Conservation (phyloP, 2,797 vertebrate genomes). For the Notolepis coatsorum region DNA sequence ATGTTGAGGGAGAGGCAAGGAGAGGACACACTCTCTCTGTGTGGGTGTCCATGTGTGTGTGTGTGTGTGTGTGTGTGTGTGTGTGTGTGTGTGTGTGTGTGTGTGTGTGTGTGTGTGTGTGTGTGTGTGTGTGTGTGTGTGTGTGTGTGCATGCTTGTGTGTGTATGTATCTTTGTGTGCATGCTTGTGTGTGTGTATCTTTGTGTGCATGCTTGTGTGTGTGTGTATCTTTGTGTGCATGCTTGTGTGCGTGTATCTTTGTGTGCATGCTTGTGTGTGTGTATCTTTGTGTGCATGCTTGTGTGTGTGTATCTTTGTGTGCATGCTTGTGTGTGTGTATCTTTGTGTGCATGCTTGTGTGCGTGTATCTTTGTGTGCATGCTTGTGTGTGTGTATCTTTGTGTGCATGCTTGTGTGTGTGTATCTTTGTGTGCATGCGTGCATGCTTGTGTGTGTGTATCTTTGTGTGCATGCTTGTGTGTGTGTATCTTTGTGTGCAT, state of each 20-base stretch:
- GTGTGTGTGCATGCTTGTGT: constrained; percentile 4
- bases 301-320: constrained; percentile 3
- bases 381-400: neutral
- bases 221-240: constrained; percentile 1
- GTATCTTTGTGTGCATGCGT: constrained; percentile 3
- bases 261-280: neutral
- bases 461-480: no score
- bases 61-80: neutral
- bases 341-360: no score
- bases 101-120: constrained; percentile 3
- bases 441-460: neutral
- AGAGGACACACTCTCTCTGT: neutral
- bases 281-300: neutral
- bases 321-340: neutral
- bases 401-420: neutral
- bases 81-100: constrained; percentile 1
- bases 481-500: neutral
- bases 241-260: neutral
- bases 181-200: constrained; percentile 2
- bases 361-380: neutral
- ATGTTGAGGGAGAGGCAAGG: neutral
- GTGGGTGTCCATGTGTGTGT: constrained; percentile 2
- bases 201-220: neutral
- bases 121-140: constrained; percentile 4
- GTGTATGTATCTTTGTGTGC: neutral